Percentiles rank a stretch among this genome's conserved stretches.
These are phyloP conservation scores for Dynastes tityus DNA, from an alignment of 2,888 invertebrate genomes.

Conservation along the genomic window DNA sequence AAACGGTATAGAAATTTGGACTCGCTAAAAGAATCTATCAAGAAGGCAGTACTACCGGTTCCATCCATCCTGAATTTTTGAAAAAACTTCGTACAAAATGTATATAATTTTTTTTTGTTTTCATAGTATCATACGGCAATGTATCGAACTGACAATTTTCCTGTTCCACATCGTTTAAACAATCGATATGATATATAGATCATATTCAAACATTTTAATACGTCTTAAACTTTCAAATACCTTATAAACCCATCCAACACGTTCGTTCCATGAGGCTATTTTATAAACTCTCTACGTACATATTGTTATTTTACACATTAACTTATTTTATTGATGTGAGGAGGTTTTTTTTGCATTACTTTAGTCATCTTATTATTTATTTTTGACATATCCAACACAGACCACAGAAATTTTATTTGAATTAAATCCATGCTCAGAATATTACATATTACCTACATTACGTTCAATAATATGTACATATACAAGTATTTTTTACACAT, in stretches of 20 bases:
- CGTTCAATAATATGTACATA: conserved; percentile 53
- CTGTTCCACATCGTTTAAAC: no score
- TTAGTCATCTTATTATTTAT: not conserved
- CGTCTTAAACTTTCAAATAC: not conserved
- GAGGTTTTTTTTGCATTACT: conserved; percentile 29
- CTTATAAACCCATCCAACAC: not conserved
- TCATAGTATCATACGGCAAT: no score
- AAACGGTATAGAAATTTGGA: no score
- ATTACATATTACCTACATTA: conserved; percentile 46
- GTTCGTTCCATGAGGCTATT: conserved; percentile 56
- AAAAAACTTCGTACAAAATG: no score
- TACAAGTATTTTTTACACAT: conserved; percentile 59
- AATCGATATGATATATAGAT: no score
- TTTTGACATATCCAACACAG: conserved; percentile 52
- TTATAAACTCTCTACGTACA: conserved; percentile 45
- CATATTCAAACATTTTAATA: not conserved
- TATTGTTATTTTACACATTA: not conserved
- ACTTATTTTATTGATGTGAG: conserved; percentile 45
- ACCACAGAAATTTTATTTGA: conserved; percentile 54
- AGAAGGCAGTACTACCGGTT: no score
- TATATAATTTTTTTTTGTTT: no score
- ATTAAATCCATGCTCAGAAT: conserved; percentile 42
- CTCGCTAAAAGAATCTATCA: no score
- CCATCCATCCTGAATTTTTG: no score
- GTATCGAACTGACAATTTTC: no score